Percentiles rank a stretch among this genome's conserved stretches.
phyloP scores from a whole-genome alignment of 2,888 invertebrate genomes.

The Eristalinus aeneus region DNA sequence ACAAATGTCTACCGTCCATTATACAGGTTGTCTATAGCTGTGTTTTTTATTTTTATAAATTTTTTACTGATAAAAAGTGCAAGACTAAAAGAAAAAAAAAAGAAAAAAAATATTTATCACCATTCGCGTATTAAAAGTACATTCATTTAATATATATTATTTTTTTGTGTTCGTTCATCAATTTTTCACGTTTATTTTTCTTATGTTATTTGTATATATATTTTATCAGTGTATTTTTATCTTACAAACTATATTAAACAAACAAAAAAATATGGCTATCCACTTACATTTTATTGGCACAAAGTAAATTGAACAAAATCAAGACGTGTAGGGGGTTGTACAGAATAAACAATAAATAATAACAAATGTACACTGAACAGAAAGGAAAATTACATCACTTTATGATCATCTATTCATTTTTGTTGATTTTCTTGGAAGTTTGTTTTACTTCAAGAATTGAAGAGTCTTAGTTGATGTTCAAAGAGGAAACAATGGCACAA shows the following conservation, averaged over 20 bases:
- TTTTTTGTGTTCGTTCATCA: not conserved
- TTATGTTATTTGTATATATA: not conserved
- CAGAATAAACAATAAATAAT: conserved; percentile 54
- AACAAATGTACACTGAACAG: conserved; percentile 50
- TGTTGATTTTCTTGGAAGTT: not conserved
- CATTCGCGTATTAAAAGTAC: conserved; percentile 36
- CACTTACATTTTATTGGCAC: conserved; percentile 32
- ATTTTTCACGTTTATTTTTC: not conserved
- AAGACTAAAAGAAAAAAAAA: conserved; percentile 2
- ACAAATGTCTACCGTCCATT: not conserved
- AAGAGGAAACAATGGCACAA: conserved; percentile 54
- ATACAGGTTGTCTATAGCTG: not conserved
- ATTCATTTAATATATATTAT: not conserved
- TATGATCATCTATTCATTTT: not conserved
- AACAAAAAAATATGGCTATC: conserved; percentile 64
- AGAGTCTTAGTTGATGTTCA: not conserved
- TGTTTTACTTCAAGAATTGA: not conserved
- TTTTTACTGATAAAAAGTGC: not conserved
- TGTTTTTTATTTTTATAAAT: not conserved
- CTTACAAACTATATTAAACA: conserved; percentile 25
- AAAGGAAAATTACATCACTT: conserved; percentile 21
- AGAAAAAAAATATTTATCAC: conserved; percentile 35
- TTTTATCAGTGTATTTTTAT: conserved; percentile 1
- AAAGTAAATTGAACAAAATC: conserved; percentile 6
- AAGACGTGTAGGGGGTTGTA: not conserved